phyloP scores from a whole-genome alignment of 2,113 vertebrate species.

The Sylvietta virens region DNA sequence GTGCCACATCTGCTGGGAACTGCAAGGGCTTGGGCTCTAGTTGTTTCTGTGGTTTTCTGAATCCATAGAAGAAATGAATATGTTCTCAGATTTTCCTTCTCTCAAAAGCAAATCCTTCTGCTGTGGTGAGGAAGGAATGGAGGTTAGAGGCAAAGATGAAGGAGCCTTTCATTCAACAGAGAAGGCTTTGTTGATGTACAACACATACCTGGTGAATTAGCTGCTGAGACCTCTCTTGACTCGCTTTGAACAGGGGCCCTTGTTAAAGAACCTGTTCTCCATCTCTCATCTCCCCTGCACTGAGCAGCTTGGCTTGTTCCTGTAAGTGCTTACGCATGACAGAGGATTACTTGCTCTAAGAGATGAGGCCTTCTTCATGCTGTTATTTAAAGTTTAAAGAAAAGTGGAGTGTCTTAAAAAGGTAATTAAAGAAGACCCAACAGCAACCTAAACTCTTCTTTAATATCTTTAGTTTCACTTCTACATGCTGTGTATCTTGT shows the following conservation, averaged over 20 bases:
- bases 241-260: slow-evolving; percentile 44
- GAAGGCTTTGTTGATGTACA: slow-evolving; percentile 49
- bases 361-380: not conserved
- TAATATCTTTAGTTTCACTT: slow-evolving; percentile 56
- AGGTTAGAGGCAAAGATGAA: slow-evolving; percentile 46
- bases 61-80: slow-evolving; percentile 21
- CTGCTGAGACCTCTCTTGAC: slow-evolving; percentile 41
- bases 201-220: slow-evolving; percentile 11
- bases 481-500: slow-evolving; percentile 46
- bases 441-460: slow-evolving; percentile 47
- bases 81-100: slow-evolving; percentile 38
- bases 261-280: slow-evolving; percentile 44
- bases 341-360: not conserved
- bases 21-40: not conserved
- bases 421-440: slow-evolving; percentile 54
- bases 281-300: not conserved
- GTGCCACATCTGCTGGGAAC: not conserved
- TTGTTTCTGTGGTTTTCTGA: slow-evolving; percentile 19
- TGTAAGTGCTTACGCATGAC: not conserved
- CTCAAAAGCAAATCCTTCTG: slow-evolving; percentile 39
- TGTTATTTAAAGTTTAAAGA: slow-evolving; percentile 53
- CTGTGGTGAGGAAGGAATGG: slow-evolving; percentile 52
- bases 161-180: slow-evolving; percentile 54
- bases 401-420: slow-evolving; percentile 34
- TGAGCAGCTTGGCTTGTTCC: not conserved